Evolutionary conservation across 2,888 invertebrate species (phyloP), one percentile per base, ranked within the genome.

Genomic region (Folsomia candida): DNA sequence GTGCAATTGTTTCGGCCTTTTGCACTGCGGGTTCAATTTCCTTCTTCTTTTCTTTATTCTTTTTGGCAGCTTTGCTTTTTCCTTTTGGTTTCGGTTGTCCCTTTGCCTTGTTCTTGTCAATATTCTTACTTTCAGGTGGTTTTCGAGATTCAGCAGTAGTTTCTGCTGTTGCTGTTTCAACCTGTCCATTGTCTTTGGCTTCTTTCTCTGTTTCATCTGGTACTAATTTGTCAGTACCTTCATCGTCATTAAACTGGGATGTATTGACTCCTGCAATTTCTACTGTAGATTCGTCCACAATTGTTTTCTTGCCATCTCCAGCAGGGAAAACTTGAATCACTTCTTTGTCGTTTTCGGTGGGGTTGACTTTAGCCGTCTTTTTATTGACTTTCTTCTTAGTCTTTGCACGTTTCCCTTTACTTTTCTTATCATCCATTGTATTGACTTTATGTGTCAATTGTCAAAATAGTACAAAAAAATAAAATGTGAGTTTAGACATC

Each of bases 11-110:
- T n/a, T n/a, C n/a, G n/a, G n/a, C n/a, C n/a, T n/a, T n/a, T n/a
- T n/a, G 4, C 57, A 11, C n/a, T 57, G 4, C n/a, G 4, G 64
- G 51, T 22, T 27, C 25, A 1, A 20, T 9, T 26, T 47, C 37
- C 26, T 29, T 61, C 27, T 68, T 68, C 61, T 51, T 67, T 37
- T 37, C 47, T 22, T 58, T 67, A 24, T 27, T 29, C 58, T 58
- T 58, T 14, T 58, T 24, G 9, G 58, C 11, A n/a, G 6, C 28
- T 63, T 63, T 29, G 3, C 37, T 14, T 37, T 37, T 37, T 37
- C 37, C 37, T 37, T 37, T 37, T 37, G 4, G 61, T 22, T n/a
- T 26, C 27, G 25, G 27, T 11, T 61, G 9, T 61, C 25, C n/a
- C 54, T 22, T 9, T 24, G 20, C 18, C 11, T 18, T 26, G 9